Percentiles rank a stretch among this genome's conserved stretches.
Evolutionary conservation across 53 echinoderm and acorn worm genomes (phyloP).

Genomic region (Mesocentrotus franciscanus): DNA sequence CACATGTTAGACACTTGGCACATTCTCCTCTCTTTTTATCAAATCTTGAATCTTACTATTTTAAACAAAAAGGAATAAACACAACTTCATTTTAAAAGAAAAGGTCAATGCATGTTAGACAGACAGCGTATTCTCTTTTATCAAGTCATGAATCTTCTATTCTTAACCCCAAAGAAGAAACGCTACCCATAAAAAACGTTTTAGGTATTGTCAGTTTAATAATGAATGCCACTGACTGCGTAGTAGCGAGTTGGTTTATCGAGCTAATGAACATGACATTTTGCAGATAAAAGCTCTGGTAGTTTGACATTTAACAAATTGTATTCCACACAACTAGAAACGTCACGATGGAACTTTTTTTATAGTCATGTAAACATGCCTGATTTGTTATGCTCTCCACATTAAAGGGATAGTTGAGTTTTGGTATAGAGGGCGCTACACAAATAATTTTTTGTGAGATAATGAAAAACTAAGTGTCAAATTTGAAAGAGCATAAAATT

Average conservation of each 20-base stretch:
- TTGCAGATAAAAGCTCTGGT: conserved; percentile 6
- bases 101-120: too few species aligned
- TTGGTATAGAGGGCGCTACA: too few species aligned
- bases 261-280: conserved; percentile 24
- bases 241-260: not conserved
- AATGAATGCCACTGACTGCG: conserved; percentile 7
- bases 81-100: not conserved
- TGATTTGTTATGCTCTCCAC: not conserved
- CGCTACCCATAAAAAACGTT: not conserved
- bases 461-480: too few species aligned
- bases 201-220: not conserved
- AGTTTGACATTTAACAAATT: conserved; percentile 13
- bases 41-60: not conserved
- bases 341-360: not conserved
- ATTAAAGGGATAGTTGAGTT: too few species aligned
- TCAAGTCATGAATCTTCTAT: not conserved
- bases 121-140: too few species aligned
- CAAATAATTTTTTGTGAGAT: too few species aligned
- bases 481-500: too few species aligned
- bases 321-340: conserved; percentile 9
- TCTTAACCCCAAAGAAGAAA: not conserved
- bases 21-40: not conserved
- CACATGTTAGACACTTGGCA: not conserved
- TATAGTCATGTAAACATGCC: not conserved
- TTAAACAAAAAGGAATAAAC: not conserved